Percentiles rank a stretch among this genome's conserved stretches.
These are phyloP conservation scores for Drosophila lacicola DNA, from an alignment of 2,888 invertebrate genomes.

Conservation along the genomic window DNA sequence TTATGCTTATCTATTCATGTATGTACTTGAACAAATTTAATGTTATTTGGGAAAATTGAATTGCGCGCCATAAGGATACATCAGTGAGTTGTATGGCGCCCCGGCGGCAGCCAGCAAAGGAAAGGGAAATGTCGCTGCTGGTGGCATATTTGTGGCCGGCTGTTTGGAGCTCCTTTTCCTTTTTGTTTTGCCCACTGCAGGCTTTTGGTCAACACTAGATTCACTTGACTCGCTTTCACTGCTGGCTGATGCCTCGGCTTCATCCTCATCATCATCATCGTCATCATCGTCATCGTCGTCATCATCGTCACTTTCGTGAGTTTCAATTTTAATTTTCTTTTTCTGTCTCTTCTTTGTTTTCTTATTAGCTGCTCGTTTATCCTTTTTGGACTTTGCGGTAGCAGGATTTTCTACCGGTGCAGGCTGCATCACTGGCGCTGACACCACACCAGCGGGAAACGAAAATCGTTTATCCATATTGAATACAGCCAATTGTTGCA, in stretches of 20 bases:
- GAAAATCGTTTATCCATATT: constrained; percentile 60
- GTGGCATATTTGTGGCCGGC: constrained; percentile 15
- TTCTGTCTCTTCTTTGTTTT: constrained; percentile 51
- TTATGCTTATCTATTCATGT: neutral
- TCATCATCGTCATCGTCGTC: constrained; percentile 51
- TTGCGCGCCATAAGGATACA: constrained; percentile 66
- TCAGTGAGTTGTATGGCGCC: constrained; percentile 61
- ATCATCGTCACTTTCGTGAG: constrained; percentile 40
- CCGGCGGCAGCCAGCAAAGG: constrained; percentile 61
- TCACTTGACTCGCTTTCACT: constrained; percentile 46
- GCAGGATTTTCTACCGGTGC: neutral
- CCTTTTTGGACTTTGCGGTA: constrained; percentile 49
- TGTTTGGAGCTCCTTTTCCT: constrained; percentile 63
- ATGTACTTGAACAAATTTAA: constrained; percentile 19
- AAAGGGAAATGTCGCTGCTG: constrained; percentile 62
- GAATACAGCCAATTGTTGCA: constrained; percentile 76
- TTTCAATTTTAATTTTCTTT: constrained; percentile 55
- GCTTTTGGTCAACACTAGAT: constrained; percentile 55
- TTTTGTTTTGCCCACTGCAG: constrained; percentile 44
- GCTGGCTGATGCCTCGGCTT: constrained; percentile 32
- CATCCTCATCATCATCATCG: constrained; percentile 16
- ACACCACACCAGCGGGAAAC: constrained; percentile 32
- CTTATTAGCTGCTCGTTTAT: constrained; percentile 40
- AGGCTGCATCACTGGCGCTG: constrained; percentile 3
- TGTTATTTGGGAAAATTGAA: constrained; percentile 63